These are phyloP conservation scores for Shargacucullia verbasci DNA, from an alignment of 2,888 invertebrate species.

Conservation along the genomic window DNA sequence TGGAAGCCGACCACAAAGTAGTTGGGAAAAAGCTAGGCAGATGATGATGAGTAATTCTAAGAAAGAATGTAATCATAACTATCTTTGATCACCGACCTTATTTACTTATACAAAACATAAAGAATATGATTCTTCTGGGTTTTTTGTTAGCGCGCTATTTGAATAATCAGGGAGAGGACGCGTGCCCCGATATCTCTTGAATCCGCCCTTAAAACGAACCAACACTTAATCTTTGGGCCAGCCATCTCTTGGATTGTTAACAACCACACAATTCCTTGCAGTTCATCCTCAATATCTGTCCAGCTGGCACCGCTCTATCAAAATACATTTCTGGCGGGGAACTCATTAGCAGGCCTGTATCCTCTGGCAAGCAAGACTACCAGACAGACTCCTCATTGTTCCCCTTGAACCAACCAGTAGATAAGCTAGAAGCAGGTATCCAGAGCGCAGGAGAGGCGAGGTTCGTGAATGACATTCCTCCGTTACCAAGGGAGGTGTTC, in stretches of 20 bases:
- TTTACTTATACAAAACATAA: too few species aligned
- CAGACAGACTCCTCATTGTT: conserved; percentile 90
- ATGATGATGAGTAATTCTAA: too few species aligned
- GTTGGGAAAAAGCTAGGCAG: too few species aligned
- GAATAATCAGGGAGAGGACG: too few species aligned
- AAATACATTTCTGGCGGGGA: conserved; percentile 85
- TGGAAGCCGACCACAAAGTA: too few species aligned
- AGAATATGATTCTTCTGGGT: too few species aligned
- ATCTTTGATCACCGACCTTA: too few species aligned
- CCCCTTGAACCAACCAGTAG: conserved; percentile 91
- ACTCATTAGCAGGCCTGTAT: conserved; percentile 88
- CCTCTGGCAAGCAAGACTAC: conserved; percentile 89
- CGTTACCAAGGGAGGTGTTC: conserved; percentile 90
- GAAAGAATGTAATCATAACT: too few species aligned
- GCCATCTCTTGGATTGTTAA: not conserved
- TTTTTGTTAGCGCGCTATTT: too few species aligned
- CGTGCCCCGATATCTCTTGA: too few species aligned
- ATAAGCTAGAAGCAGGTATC: conserved; percentile 89
- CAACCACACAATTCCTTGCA: conserved; percentile 57
- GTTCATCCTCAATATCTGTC: conserved; percentile 88
- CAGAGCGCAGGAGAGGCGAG: conserved; percentile 92
- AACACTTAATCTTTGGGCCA: too few species aligned
- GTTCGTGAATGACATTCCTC: conserved; percentile 90
- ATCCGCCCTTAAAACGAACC: too few species aligned
- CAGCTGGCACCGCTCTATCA: conserved; percentile 73